Evolutionary conservation across 1,140 invertebrate species (phyloP).

Genomic region (Diorhabda sublineata): DNA sequence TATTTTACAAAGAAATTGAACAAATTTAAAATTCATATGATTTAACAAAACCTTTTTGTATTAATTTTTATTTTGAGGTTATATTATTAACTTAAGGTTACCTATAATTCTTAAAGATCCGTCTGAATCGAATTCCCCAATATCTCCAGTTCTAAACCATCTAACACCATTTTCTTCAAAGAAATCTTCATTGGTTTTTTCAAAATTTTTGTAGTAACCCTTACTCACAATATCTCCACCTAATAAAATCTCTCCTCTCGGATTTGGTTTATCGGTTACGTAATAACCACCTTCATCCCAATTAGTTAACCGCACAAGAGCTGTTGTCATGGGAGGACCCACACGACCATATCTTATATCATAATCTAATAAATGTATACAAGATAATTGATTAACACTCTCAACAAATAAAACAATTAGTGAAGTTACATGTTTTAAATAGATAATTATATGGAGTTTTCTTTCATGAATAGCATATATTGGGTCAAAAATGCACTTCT

Average conservation of each 20-base stretch:
- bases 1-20: no score
- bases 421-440: no score
- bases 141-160: slow-evolving; percentile 95
- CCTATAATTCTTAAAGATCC: slow-evolving; percentile 95
- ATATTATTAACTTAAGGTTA: slow-evolving; percentile 40
- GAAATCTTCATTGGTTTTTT: slow-evolving; percentile 89
- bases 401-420: no score
- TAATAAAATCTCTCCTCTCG: slow-evolving; percentile 87
- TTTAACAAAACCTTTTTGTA: no score
- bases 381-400: no score
- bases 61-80: no score
- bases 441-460: no score
- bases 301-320: slow-evolving; percentile 80
- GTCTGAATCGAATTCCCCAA: slow-evolving; percentile 87
- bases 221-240: slow-evolving; percentile 86
- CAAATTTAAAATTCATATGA: no score
- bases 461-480: no score
- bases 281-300: slow-evolving; percentile 95
- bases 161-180: slow-evolving; percentile 69
- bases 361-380: not conserved
- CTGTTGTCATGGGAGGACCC: slow-evolving; percentile 80
- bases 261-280: slow-evolving; percentile 82
- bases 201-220: slow-evolving; percentile 91
- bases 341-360: slow-evolving; percentile 63
- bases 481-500: no score